Percentiles rank a stretch among this genome's conserved stretches.
Conservation (phyloP, 1,140 invertebrate genomes). For the Drosophila persimilis region DNA sequence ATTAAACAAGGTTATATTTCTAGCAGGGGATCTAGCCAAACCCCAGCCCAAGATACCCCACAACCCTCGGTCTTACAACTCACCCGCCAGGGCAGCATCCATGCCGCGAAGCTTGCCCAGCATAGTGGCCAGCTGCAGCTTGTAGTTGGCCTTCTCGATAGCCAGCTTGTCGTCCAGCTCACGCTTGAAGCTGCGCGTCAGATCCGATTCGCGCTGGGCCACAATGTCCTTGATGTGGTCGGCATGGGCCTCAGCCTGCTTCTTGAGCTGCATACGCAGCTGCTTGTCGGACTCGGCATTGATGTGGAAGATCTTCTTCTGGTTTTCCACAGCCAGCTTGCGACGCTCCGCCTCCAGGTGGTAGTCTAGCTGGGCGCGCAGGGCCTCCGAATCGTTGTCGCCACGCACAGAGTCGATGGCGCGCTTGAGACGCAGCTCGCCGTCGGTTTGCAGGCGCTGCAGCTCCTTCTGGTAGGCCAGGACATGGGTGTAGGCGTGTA, state of each 20-base stretch:
- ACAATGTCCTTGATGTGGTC: conserved; percentile 92
- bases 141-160: conserved; percentile 88
- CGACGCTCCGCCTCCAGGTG: conserved; percentile 85
- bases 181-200: conserved; percentile 86
- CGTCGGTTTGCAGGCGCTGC: conserved; percentile 87
- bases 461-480: conserved; percentile 89
- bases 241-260: conserved; percentile 91
- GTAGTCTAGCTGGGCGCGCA: conserved; percentile 84
- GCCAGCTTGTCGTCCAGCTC: conserved; percentile 89
- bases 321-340: conserved; percentile 84
- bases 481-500: conserved; percentile 88
- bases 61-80: conserved; percentile 52
- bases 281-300: conserved; percentile 89
- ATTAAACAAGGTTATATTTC: conserved; percentile 23
- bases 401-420: conserved; percentile 86
- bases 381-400: conserved; percentile 76
- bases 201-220: conserved; percentile 88
- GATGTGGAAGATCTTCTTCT: conserved; percentile 85
- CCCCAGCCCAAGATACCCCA: neutral
- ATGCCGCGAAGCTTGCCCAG: conserved; percentile 94
- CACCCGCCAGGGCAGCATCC: conserved; percentile 93
- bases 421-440: conserved; percentile 85
- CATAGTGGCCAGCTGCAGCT: conserved; percentile 91
- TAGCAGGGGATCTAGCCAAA: conserved; percentile 13
- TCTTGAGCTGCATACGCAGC: conserved; percentile 89